Conservation (phyloP, 2,888 invertebrate genomes). For the Cordilura impudica region DNA sequence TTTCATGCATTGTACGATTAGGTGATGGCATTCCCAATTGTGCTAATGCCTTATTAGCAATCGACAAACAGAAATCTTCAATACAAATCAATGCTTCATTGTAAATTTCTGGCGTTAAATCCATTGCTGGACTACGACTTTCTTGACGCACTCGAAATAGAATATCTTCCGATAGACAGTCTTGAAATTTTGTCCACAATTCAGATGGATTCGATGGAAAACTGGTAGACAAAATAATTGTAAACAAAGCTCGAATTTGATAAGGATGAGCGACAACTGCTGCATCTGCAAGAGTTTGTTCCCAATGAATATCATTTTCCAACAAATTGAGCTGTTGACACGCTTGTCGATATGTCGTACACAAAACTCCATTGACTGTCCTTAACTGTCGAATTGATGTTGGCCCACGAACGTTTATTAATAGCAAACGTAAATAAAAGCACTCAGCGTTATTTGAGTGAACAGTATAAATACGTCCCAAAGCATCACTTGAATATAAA, state of each 20-base stretch:
- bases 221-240: conserved; percentile 52
- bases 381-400: too few species aligned
- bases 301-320: too few species aligned
- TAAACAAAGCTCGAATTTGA: too few species aligned
- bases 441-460: too few species aligned
- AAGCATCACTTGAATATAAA: too few species aligned
- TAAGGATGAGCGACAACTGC: too few species aligned
- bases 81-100: conserved; percentile 42
- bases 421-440: too few species aligned
- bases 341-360: too few species aligned
- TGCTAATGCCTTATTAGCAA: conserved; percentile 17
- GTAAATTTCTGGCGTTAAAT: conserved; percentile 35
- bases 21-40: conserved; percentile 20
- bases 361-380: too few species aligned
- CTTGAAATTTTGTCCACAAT: conserved; percentile 29
- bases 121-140: conserved; percentile 10
- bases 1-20: conserved; percentile 23
- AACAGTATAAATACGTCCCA: too few species aligned
- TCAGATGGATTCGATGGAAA: conserved; percentile 54
- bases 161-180: conserved; percentile 20
- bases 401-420: too few species aligned
- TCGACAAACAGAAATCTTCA: conserved; percentile 33
- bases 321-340: conserved; percentile 65
- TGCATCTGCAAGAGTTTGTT: too few species aligned
- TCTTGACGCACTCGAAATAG: conserved; percentile 27